These are phyloP conservation scores for Muricea muricata DNA, from an alignment of 92 coral and sea anemone genomes.

Conservation along the genomic window DNA sequence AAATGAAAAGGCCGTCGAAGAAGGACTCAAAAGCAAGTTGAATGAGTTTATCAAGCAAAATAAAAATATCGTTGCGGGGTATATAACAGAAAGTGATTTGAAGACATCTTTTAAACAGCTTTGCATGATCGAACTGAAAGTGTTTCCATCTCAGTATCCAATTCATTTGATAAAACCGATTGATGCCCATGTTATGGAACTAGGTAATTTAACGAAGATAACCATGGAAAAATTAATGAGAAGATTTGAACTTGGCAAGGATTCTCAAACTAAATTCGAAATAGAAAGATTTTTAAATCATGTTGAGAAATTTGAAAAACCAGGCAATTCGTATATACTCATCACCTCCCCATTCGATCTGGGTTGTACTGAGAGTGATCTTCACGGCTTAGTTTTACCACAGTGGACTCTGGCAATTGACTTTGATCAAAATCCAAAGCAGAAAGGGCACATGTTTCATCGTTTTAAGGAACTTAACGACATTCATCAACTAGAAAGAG, in stretches of 20 bases:
- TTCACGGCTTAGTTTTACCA: constrained; percentile 75
- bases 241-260: constrained; percentile 58
- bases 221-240: constrained; percentile 37
- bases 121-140: not conserved
- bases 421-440: constrained; percentile 72
- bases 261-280: constrained; percentile 28
- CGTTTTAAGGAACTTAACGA: constrained; percentile 63
- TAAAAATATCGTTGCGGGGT: not conserved
- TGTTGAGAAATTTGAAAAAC: constrained; percentile 60
- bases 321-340: constrained; percentile 63
- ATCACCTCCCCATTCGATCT: constrained; percentile 71
- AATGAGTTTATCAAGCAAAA: constrained; percentile 53
- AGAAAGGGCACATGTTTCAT: constrained; percentile 56
- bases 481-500: constrained; percentile 70
- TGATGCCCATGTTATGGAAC: not conserved
- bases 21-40: not conserved
- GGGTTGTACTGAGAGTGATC: constrained; percentile 51
- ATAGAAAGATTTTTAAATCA: constrained; percentile 57
- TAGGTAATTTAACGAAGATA: constrained; percentile 37
- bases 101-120: not conserved
- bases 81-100: not conserved
- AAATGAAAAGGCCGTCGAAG: not conserved
- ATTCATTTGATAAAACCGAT: not conserved
- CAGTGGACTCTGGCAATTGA: constrained; percentile 78
- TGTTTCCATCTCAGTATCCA: not conserved